Percentiles rank a stretch among this genome's conserved stretches.
These are phyloP conservation scores for Anthoscopus minutus DNA, from an alignment of 2,113 vertebrate species.

Conservation along the genomic window DNA sequence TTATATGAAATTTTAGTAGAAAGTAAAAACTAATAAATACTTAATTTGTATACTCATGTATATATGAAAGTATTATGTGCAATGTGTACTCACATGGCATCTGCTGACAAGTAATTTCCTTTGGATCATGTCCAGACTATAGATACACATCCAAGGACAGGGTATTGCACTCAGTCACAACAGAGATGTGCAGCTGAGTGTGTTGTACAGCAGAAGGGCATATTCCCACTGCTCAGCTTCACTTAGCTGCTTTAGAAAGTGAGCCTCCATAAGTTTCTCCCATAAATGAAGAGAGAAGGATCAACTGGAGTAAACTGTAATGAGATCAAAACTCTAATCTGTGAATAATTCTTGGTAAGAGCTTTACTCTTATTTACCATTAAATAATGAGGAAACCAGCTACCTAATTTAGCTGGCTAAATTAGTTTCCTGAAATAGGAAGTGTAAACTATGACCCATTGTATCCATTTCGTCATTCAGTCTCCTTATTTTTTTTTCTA, in stretches of 20 bases:
- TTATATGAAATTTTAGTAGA: neutral
- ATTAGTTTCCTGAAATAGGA: neutral
- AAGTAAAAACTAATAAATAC: neutral
- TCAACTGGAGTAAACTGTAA: neutral
- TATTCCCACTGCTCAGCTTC: neutral
- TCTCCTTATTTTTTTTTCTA: neutral
- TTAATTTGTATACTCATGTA: neutral
- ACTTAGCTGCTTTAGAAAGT: neutral
- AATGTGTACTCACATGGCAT: neutral
- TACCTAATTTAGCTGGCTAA: neutral
- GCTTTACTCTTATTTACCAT: neutral
- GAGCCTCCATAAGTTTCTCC: neutral
- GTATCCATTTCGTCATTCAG: neutral
- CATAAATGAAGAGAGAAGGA: neutral
- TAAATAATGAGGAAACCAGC: neutral
- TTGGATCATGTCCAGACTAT: neutral
- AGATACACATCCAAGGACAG: neutral
- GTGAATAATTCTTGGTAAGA: neutral
- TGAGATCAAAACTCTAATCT: neutral
- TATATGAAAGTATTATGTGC: neutral
- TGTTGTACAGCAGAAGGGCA: neutral
- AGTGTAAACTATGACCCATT: neutral
- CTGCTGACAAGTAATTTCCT: neutral
- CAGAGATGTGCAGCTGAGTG: rapidly evolving
- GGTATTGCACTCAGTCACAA: neutral